These are phyloP conservation scores for Achlya flavicornis DNA, from an alignment of 2,888 invertebrate species.

Conservation along the genomic window DNA sequence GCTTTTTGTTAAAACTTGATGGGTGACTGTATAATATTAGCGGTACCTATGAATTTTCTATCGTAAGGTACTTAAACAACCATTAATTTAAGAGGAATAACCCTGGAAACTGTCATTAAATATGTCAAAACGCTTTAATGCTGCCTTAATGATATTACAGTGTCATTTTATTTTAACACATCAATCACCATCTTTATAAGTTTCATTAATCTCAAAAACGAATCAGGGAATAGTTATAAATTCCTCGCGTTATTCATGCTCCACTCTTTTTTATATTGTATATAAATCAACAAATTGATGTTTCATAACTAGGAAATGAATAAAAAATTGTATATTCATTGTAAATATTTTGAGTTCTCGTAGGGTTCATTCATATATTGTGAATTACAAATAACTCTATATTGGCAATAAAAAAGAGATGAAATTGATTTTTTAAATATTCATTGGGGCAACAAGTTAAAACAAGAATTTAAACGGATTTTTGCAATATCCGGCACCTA, in stretches of 20 bases:
- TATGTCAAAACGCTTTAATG: not conserved
- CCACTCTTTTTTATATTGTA: not conserved
- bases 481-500: too few species aligned
- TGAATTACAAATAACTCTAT: too few species aligned
- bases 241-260: not conserved
- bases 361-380: too few species aligned
- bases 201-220: not conserved
- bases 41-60: not conserved
- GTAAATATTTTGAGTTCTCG: too few species aligned
- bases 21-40: not conserved
- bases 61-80: not conserved
- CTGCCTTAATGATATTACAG: not conserved
- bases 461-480: too few species aligned
- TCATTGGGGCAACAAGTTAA: too few species aligned
- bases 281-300: not conserved
- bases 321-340: not conserved
- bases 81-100: constrained; percentile 2
- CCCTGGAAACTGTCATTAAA: not conserved
- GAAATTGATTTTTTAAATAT: too few species aligned
- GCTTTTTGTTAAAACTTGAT: not conserved
- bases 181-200: constrained; percentile 1
- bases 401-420: too few species aligned
- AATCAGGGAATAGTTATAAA: not conserved
- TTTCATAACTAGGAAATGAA: not conserved
- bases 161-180: not conserved